Conservation (phyloP, 2,888 invertebrate species). For the Philereme transversata region DNA sequence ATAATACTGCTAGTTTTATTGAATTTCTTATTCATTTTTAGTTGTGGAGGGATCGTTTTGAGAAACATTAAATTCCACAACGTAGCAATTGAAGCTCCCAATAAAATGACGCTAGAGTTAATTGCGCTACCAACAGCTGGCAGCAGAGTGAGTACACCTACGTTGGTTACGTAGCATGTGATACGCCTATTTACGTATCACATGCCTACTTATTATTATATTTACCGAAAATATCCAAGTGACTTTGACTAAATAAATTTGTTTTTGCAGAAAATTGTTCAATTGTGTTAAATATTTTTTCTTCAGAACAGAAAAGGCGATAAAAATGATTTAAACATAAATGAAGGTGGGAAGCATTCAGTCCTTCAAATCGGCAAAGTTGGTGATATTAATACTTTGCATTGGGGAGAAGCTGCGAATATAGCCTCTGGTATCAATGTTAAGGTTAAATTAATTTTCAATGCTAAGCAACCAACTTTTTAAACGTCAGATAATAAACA, state of each 20-base stretch:
- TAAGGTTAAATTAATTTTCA: slow-evolving; percentile 13
- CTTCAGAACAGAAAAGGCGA: not conserved
- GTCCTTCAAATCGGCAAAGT: slow-evolving; percentile 8
- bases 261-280: not conserved
- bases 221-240: too few relatives aligned
- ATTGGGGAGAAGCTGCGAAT: too few relatives aligned
- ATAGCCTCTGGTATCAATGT: too few relatives aligned
- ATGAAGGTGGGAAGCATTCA: not conserved
- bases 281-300: too few relatives aligned
- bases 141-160: slow-evolving; percentile 7
- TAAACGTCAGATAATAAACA: not conserved
- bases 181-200: too few relatives aligned
- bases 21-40: slow-evolving; percentile 27
- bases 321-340: too few relatives aligned
- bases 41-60: slow-evolving; percentile 58
- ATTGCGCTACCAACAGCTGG: not conserved
- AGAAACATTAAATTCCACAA: slow-evolving; percentile 48
- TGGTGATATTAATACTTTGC: slow-evolving; percentile 15
- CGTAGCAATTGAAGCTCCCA: slow-evolving; percentile 40
- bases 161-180: not conserved
- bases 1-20: not conserved
- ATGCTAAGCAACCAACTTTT: too few relatives aligned
- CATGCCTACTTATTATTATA: too few relatives aligned
- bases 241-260: too few relatives aligned
- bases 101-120: slow-evolving; percentile 20